Evolutionary conservation across 2,797 vertebrate species (phyloP).

Genomic region (Parotocinclus haroldoi): DNA sequence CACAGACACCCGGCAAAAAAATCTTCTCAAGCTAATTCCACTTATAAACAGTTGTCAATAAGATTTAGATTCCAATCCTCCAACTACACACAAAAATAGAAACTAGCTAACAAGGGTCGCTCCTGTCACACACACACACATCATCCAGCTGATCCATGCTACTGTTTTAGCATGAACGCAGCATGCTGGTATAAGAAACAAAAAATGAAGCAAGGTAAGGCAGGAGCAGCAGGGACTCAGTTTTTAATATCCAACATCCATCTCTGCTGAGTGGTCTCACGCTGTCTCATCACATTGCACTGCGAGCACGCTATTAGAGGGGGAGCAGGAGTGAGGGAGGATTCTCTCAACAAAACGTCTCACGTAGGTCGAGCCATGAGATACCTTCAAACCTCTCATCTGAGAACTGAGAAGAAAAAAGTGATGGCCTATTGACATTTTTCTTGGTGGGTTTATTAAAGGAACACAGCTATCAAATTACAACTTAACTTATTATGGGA

Average conservation of each 20-base stretch:
- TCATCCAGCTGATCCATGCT: constrained; percentile 14
- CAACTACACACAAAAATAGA: background rate
- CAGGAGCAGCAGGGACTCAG: constrained; percentile 36
- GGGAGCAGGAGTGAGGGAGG: constrained; percentile 5
- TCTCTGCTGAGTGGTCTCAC: constrained; percentile 45
- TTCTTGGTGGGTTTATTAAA: constrained; percentile 1
- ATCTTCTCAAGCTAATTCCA: background rate
- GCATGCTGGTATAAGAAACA: constrained; percentile 26
- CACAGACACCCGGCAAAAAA: background rate
- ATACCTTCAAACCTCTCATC: constrained; percentile 9
- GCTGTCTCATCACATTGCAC: constrained; percentile 42
- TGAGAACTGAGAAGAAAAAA: background rate
- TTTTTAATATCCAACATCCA: constrained; percentile 44
- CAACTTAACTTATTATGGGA: constrained; percentile 3
- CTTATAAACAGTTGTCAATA: background rate
- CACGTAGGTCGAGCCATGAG: constrained; percentile 14
- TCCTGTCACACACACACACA: background rate
- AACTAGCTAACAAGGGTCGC: constrained; percentile 2
- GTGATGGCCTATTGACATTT: background rate
- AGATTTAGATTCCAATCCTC: constrained; percentile 3
- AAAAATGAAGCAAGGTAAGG: constrained; percentile 36
- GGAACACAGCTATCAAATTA: background rate
- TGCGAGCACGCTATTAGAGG: constrained; percentile 28
- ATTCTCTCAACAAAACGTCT: constrained; percentile 30
- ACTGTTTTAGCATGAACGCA: constrained; percentile 19